Conservation (phyloP, 2,113 vertebrate genomes). For the Phocoena sinus region DNA sequence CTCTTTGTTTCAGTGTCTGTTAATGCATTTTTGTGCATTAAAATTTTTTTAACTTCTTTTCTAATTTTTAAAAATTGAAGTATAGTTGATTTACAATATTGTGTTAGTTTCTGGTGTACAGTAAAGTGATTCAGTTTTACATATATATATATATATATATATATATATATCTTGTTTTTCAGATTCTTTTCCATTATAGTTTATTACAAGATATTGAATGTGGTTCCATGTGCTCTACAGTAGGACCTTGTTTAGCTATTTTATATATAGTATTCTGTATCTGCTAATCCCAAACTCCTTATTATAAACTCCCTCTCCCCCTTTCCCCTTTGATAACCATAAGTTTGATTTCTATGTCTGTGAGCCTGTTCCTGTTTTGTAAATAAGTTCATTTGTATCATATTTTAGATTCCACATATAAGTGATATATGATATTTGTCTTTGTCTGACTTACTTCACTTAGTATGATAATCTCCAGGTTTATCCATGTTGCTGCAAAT, state of each 20-base stretch:
- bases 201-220: background rate
- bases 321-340: too few relatives aligned
- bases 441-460: too few relatives aligned
- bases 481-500: too few relatives aligned
- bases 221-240: background rate
- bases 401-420: background rate
- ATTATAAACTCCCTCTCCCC: background rate
- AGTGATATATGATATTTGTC: too few relatives aligned
- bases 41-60: background rate
- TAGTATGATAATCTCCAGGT: too few relatives aligned
- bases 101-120: background rate
- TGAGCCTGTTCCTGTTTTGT: background rate
- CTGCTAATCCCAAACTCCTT: background rate
- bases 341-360: background rate
- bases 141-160: background rate
- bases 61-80: background rate
- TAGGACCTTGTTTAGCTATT: background rate
- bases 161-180: background rate
- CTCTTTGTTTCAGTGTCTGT: background rate
- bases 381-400: background rate
- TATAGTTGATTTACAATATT: background rate
- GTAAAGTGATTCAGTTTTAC: background rate
- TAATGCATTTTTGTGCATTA: slow-evolving; percentile 1
- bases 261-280: background rate
- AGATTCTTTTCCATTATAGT: background rate